phyloP scores from a whole-genome alignment of 2,113 vertebrate species.

The Danionella cerebrum region DNA sequence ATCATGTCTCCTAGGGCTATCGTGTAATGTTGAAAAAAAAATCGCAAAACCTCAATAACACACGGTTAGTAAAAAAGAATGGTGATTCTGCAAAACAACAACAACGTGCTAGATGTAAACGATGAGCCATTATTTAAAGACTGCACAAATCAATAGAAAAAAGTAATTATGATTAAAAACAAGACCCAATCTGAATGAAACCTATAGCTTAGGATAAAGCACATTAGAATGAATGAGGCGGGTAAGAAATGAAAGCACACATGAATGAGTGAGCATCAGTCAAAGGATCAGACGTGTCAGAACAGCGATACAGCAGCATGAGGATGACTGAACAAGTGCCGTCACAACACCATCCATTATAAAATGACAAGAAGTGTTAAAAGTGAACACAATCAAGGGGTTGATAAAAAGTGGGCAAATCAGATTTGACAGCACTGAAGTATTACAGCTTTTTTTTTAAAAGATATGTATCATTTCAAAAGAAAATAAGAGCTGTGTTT shows the following conservation, averaged over 20 bases:
- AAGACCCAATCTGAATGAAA: background rate
- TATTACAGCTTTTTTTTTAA: no score
- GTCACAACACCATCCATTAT: constrained; percentile 19
- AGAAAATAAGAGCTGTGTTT: no score
- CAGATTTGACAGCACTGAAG: background rate
- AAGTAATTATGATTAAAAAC: no score
- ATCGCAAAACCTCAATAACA: constrained; percentile 24
- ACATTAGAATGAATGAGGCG: background rate
- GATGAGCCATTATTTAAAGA: no score
- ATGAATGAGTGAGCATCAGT: constrained; percentile 18
- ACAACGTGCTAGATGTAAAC: no score
- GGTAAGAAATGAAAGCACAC: background rate
- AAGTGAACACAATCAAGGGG: background rate
- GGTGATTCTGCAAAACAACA: no score
- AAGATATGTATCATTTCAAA: no score
- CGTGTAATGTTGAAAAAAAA: background rate
- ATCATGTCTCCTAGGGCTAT: background rate
- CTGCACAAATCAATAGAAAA: background rate
- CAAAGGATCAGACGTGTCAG: constrained; percentile 22
- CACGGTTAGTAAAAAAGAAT: no score
- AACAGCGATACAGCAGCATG: constrained; percentile 8
- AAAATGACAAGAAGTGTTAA: background rate
- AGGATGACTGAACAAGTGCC: background rate
- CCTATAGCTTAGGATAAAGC: background rate
- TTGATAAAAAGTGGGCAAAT: background rate